Percentiles rank a stretch among this genome's conserved stretches.
Evolutionary conservation across 1,140 invertebrate species (phyloP).

Genomic region (Drosophila kanapiae): DNA sequence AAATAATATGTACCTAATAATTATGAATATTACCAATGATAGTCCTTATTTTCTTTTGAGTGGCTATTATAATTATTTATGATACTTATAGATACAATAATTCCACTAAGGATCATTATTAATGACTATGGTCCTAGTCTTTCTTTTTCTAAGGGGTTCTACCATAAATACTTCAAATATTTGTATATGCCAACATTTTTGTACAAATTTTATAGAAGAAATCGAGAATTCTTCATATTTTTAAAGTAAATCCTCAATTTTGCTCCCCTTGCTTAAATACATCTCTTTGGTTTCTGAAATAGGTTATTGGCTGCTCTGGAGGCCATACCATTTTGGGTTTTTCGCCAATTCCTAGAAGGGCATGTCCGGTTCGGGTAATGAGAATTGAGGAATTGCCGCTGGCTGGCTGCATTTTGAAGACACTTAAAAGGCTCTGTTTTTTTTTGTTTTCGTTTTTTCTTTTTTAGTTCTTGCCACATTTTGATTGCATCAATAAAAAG

Average conservation of each 20-base stretch:
- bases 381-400: constrained; percentile 71
- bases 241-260: background rate
- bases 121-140: too few species aligned
- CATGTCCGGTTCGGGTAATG: constrained; percentile 46
- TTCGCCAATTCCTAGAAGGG: constrained; percentile 69
- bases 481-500: constrained; percentile 80
- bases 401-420: constrained; percentile 72
- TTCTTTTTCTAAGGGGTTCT: too few species aligned
- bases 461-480: constrained; percentile 54
- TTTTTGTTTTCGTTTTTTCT: background rate
- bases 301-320: constrained; percentile 20
- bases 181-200: too few species aligned
- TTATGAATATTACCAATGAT: too few species aligned
- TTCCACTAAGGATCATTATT: background rate
- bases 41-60: too few species aligned
- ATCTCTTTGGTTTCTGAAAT: background rate
- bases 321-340: constrained; percentile 55
- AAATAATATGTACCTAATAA: too few species aligned
- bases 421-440: constrained; percentile 57
- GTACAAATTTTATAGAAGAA: too few species aligned
- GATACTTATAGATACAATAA: background rate
- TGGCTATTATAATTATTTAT: background rate
- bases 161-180: too few species aligned
- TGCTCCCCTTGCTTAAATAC: background rate
- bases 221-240: too few species aligned